Conservation (phyloP, 1,140 invertebrate genomes). For the Saccostrea cuccullata region DNA sequence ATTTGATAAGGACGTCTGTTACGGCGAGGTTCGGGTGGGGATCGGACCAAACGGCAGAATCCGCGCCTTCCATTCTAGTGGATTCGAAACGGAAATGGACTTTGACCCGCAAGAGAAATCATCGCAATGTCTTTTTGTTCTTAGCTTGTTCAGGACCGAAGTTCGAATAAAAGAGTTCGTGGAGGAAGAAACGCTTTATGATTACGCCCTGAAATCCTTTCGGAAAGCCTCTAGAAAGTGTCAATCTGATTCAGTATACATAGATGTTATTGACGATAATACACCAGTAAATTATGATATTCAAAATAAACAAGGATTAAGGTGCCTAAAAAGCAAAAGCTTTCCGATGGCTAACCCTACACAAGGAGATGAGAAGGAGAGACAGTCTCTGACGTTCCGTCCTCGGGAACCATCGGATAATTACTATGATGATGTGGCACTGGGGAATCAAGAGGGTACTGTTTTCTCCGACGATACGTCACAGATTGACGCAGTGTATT, state of each 20-base stretch:
- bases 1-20: slow-evolving; percentile 12
- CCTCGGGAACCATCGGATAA: not conserved
- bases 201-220: not conserved
- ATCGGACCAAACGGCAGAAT: not conserved
- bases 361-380: not conserved
- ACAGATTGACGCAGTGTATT: not conserved
- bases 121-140: slow-evolving; percentile 14
- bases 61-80: not conserved
- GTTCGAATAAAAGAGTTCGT: not conserved
- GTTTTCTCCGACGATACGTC: not conserved
- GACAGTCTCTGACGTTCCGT: not conserved
- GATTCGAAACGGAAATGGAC: slow-evolving; percentile 24
- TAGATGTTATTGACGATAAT: not conserved
- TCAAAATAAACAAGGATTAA: not conserved
- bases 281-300: not conserved
- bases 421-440: not conserved
- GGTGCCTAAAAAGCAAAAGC: not conserved
- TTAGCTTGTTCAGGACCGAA: not conserved
- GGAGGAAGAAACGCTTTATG: not conserved
- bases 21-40: not conserved
- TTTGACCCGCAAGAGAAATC: not conserved
- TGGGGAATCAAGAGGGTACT: not conserved
- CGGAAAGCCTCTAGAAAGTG: not conserved
- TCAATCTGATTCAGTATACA: not conserved
- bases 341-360: not conserved